These are phyloP conservation scores for Hypothenemus hampei DNA, from an alignment of 1,140 invertebrate species.

Conservation along the genomic window DNA sequence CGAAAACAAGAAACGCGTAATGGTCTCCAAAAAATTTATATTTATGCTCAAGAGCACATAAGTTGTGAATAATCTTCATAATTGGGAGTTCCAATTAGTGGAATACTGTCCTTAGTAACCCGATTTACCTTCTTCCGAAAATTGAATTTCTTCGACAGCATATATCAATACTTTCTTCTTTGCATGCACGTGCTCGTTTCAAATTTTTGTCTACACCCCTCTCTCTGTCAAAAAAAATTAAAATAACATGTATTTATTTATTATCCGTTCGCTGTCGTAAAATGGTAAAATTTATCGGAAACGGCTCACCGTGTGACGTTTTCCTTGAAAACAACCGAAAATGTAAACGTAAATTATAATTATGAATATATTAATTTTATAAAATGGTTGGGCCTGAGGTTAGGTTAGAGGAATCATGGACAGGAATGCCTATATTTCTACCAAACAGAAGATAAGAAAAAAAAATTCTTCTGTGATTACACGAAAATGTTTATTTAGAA, in stretches of 20 bases:
- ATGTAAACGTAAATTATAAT: background rate
- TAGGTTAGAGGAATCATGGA: background rate
- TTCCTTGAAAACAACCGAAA: constrained; percentile 5
- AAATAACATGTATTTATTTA: background rate
- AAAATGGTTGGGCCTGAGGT: background rate
- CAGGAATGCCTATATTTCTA: background rate
- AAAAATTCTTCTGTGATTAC: background rate
- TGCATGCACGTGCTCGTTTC: background rate
- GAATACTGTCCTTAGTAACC: background rate
- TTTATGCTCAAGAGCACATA: no score
- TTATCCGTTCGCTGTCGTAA: background rate
- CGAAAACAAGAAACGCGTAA: no score
- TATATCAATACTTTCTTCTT: background rate
- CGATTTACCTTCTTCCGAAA: background rate
- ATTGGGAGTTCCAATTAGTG: background rate
- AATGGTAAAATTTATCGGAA: background rate
- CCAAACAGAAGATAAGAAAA: background rate
- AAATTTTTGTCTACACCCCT: background rate
- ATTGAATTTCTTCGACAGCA: background rate
- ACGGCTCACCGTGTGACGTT: background rate
- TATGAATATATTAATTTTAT: background rate
- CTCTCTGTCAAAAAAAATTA: background rate
- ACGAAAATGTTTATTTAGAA: background rate
- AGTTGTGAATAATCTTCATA: no score
- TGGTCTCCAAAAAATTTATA: no score